phyloP scores from a whole-genome alignment of 1,140 invertebrate genomes.

The Phymorhynchus buccinoides region DNA sequence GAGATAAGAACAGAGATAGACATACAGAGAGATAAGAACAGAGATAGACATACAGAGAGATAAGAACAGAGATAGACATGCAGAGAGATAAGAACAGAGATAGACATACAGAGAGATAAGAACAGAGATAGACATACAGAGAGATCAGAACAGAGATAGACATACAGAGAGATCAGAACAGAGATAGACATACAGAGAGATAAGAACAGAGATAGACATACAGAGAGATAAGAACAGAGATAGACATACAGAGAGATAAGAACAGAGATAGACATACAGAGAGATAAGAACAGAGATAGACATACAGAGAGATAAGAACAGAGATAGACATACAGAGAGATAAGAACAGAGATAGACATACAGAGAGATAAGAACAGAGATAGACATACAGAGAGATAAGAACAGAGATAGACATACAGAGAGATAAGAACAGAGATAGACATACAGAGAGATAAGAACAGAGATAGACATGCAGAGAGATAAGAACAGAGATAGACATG shows the following conservation, averaged over 20 bases:
- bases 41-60: too few relatives aligned
- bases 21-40: neutral
- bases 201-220: neutral
- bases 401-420: neutral
- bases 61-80: neutral
- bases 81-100: neutral
- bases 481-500: neutral
- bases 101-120: neutral
- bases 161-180: neutral
- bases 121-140: neutral
- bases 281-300: neutral
- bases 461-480: too few relatives aligned
- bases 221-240: neutral
- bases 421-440: neutral
- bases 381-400: neutral
- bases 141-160: neutral
- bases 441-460: neutral
- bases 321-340: too few relatives aligned
- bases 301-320: neutral
- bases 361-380: neutral
- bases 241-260: neutral
- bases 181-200: too few relatives aligned
- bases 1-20: neutral
- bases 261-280: neutral
- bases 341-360: neutral